A percentile compares a stretch with the other conserved stretches of the same genome.
Conservation (phyloP, 2,797 vertebrate genomes). For the Oreonectes daqikongensis region DNA sequence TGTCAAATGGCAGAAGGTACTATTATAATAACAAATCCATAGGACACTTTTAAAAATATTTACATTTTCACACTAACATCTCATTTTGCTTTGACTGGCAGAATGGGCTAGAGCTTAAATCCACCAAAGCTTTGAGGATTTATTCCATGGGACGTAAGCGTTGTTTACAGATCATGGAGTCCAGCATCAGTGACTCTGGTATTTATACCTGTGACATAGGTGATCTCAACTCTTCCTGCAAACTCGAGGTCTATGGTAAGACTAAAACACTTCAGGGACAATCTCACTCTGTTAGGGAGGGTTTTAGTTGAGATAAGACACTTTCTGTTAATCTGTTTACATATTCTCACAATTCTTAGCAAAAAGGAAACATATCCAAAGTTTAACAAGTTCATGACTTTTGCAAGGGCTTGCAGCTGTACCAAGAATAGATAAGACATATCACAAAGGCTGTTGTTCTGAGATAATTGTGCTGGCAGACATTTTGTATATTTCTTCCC, state of each 20-base stretch:
- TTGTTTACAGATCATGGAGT: constrained; percentile 84
- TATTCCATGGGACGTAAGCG: constrained; percentile 86
- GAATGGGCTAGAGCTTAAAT: constrained; percentile 80
- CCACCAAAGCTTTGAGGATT: constrained; percentile 77
- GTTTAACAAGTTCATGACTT: not conserved
- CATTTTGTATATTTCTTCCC: not conserved
- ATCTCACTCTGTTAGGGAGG: not conserved
- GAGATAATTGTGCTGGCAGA: not conserved
- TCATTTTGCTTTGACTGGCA: constrained; percentile 53
- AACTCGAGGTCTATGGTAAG: constrained; percentile 56
- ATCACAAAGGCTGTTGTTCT: not conserved
- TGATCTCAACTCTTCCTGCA: constrained; percentile 71
- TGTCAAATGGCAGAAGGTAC: constrained; percentile 91
- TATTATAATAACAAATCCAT: not conserved
- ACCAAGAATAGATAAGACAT: not conserved
- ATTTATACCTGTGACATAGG: constrained; percentile 83
- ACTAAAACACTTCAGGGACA: not conserved
- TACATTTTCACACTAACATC: too few relatives aligned
- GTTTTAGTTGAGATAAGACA: not conserved
- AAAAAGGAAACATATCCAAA: not conserved
- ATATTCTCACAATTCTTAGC: not conserved
- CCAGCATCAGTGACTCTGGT: constrained; percentile 75
- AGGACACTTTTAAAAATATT: not conserved
- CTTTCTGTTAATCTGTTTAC: not conserved
- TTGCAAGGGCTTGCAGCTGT: not conserved